Evolutionary conservation across 2,797 vertebrate species (phyloP).

Genomic region (Mastacembelus armatus): DNA sequence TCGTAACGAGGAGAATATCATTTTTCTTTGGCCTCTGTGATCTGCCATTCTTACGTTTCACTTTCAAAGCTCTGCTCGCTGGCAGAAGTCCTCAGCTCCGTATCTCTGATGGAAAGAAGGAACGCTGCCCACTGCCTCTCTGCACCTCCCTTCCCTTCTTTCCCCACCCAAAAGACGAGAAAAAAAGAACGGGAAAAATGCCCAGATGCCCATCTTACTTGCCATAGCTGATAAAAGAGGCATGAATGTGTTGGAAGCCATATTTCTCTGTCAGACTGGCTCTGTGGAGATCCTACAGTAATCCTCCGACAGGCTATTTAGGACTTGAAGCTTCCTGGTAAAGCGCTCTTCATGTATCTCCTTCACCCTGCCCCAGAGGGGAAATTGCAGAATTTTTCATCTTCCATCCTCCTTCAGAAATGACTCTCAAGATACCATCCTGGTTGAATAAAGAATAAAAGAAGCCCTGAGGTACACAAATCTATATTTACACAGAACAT

Average conservation of each 20-base stretch:
- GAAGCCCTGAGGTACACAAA: too few relatives aligned
- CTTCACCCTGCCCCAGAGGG: slow-evolving; percentile 8
- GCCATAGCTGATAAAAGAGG: slow-evolving; percentile 52
- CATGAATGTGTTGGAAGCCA: slow-evolving; percentile 40
- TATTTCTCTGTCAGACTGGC: slow-evolving; percentile 47
- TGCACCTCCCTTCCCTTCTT: slow-evolving; percentile 65
- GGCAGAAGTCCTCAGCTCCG: slow-evolving; percentile 82
- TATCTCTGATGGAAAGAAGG: slow-evolving; percentile 83
- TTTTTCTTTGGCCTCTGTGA: slow-evolving; percentile 94
- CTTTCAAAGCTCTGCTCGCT: slow-evolving; percentile 90
- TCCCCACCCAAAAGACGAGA: slow-evolving; percentile 21
- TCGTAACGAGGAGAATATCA: slow-evolving; percentile 88
- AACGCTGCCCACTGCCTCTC: slow-evolving; percentile 80
- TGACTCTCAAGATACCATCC: too few relatives aligned
- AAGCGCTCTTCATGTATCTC: slow-evolving; percentile 46
- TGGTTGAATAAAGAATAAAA: too few relatives aligned
- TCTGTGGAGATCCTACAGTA: slow-evolving; percentile 54
- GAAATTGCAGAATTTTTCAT: neutral
- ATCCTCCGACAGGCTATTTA: slow-evolving; percentile 66
- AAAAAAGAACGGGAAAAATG: neutral
- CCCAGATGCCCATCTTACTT: slow-evolving; percentile 18
- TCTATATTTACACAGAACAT: too few relatives aligned
- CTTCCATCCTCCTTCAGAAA: neutral
- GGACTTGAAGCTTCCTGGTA: slow-evolving; percentile 58
- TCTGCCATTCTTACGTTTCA: slow-evolving; percentile 91